Percentiles rank a stretch among this genome's conserved stretches.
These are phyloP conservation scores for Falco columbarius DNA, from an alignment of 2,797 vertebrate genomes.

Conservation along the genomic window DNA sequence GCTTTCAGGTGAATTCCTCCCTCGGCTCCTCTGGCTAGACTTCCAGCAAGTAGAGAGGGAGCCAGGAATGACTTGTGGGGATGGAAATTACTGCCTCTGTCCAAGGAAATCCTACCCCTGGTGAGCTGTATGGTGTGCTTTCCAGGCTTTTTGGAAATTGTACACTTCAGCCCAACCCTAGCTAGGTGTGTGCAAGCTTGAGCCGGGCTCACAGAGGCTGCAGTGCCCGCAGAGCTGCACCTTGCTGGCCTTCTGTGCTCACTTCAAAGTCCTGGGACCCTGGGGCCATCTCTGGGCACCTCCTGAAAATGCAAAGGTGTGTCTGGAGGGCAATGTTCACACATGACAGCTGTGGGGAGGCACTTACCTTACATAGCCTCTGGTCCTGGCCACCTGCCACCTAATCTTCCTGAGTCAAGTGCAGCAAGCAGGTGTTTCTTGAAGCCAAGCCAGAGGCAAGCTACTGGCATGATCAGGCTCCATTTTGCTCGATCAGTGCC, in stretches of 20 bases:
- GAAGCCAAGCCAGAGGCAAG: slow-evolving; percentile 53
- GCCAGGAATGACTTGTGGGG: background rate
- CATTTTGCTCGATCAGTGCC: background rate
- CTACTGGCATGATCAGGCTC: slow-evolving; percentile 13
- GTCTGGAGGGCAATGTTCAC: slow-evolving; percentile 13
- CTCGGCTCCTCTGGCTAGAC: background rate
- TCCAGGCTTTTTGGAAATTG: background rate
- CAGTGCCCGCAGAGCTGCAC: background rate
- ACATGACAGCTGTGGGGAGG: background rate
- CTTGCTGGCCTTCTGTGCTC: background rate
- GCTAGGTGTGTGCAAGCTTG: background rate
- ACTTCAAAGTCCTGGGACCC: background rate
- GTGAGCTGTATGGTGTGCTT: background rate
- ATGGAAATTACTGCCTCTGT: background rate
- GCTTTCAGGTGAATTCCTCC: slow-evolving; percentile 29
- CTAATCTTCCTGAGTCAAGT: slow-evolving; percentile 40
- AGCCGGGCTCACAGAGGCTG: background rate
- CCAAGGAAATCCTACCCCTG: background rate
- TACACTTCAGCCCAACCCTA: background rate
- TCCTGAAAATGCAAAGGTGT: background rate
- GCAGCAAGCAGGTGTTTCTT: slow-evolving; percentile 42
- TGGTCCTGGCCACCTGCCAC: slow-evolving; percentile 37
- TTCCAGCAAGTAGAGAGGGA: background rate
- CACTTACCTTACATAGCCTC: slow-evolving; percentile 4
- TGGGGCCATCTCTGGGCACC: background rate